A percentile compares a stretch with the other conserved stretches of the same genome.
phyloP scores from a whole-genome alignment of 2,797 vertebrate genomes.

The Manis pentadactyla region DNA sequence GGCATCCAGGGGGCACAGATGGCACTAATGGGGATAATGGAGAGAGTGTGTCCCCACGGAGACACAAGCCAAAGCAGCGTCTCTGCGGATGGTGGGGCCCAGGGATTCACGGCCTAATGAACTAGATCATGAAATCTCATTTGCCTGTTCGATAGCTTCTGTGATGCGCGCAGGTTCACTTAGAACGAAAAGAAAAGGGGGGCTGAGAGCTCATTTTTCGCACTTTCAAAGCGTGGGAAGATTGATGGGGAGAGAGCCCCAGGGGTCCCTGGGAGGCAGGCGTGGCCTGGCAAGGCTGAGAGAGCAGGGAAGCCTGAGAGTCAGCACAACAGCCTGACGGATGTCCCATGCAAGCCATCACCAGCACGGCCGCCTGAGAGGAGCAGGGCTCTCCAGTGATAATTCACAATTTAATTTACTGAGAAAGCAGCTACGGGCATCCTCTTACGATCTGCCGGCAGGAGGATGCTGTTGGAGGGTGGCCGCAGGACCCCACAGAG shows the following conservation, averaged over 20 bases:
- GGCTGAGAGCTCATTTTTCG: not conserved
- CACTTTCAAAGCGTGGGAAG: constrained; percentile 26
- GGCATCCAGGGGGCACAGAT: not conserved
- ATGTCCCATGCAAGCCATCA: not conserved
- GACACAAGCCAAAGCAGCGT: not conserved
- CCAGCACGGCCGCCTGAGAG: fast-evolving
- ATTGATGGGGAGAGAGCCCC: constrained; percentile 5
- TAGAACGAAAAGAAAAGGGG: constrained; percentile 56
- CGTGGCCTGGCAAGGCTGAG: not conserved
- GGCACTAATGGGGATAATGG: not conserved
- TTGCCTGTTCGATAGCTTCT: constrained; percentile 70
- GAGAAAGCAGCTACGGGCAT: not conserved
- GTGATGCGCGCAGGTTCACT: constrained; percentile 44
- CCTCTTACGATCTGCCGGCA: not conserved
- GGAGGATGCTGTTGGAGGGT: not conserved
- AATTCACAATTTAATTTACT: constrained; percentile 50
- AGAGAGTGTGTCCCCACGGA: not conserved
- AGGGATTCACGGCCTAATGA: constrained; percentile 72
- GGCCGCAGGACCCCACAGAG: not conserved
- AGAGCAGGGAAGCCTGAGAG: not conserved
- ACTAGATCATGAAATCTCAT: constrained; percentile 73
- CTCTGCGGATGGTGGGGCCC: constrained; percentile 23
- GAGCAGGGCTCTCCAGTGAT: not conserved
- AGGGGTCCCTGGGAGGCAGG: not conserved
- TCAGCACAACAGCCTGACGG: not conserved